phyloP scores from a whole-genome alignment of 2,888 invertebrate species.

The Cephus spinipes region DNA sequence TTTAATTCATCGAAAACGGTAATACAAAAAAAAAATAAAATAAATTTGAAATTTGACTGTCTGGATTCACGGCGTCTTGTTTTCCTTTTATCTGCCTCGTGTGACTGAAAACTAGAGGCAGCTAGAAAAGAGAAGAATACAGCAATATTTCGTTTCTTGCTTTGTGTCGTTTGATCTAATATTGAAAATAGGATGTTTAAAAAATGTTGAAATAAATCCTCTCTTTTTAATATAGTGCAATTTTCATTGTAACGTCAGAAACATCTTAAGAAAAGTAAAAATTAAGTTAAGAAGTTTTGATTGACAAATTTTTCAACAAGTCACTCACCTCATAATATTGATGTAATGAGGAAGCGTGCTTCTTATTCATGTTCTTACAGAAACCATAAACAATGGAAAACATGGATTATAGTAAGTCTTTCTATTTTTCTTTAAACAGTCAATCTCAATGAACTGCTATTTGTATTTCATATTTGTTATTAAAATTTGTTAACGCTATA shows the following conservation, averaged over 20 bases:
- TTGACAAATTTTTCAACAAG: neutral
- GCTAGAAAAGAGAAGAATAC: neutral
- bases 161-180: neutral
- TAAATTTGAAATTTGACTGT: neutral
- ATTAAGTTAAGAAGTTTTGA: neutral
- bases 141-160: neutral
- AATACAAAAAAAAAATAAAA: neutral
- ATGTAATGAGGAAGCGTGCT: neutral
- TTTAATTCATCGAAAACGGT: neutral
- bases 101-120: neutral
- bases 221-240: neutral
- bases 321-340: neutral
- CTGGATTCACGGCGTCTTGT: neutral
- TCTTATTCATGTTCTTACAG: neutral
- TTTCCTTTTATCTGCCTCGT: neutral
- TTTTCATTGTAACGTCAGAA: neutral
- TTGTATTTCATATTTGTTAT: too few species aligned
- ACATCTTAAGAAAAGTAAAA: neutral
- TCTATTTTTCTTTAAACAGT: neutral
- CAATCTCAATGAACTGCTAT: neutral
- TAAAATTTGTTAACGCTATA: neutral
- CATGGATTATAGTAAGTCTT: slow-evolving; percentile 30
- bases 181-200: too few species aligned
- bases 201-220: neutral
- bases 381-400: slow-evolving; percentile 21